Evolutionary conservation across 92 coral and sea anemone species (phyloP), one percentile per base, ranked within the genome.

Genomic region (Porites evermanni): DNA sequence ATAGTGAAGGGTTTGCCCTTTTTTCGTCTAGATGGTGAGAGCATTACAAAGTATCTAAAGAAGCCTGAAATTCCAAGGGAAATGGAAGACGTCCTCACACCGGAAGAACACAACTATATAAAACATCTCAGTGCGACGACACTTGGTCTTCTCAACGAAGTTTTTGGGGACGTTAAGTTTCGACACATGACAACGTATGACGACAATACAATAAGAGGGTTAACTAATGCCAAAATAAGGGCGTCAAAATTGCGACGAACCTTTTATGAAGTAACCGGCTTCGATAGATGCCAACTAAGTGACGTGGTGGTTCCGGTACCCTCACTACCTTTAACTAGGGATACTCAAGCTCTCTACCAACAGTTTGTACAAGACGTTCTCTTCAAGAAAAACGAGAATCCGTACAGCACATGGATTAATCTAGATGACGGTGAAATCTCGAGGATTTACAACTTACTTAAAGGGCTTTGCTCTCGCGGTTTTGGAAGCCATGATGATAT

Each of bases 261-360:
- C 53, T 88, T 92, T 82, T 92, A 92, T 56, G 80, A 88, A 65
- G 84, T 92, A 14, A 88, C 92, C 1, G 90, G 84, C 53, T 77
- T 85, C 11, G 94, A 91, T 79, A 69, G 79, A 68, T 79, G 79
- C 70, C 50, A 84, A 19, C 80, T 88, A 18, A 86, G 61, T 9
- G 78, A 90, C 19, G 90, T 82, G 50, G 65, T 75, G 32, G 76
- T 79, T 18, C n/a, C 19, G 18, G 21, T 58, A 66, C 81, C 24
- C 13, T 51, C 18, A 38, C 24, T 19, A 12, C 75, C 86, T 14
- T 12, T 60, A 14, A 11, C 69, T 10, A 76, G 53, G 5, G 59
- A 56, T 8, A 50, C 81, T 4, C 82, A 86, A n/a, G 90, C 74
- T 12, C 54, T 67, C 12, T 70, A 74, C 18, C 89, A 89, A 77